These are phyloP conservation scores for Thyatira batis DNA, from an alignment of 2,888 invertebrate genomes.

Conservation along the genomic window DNA sequence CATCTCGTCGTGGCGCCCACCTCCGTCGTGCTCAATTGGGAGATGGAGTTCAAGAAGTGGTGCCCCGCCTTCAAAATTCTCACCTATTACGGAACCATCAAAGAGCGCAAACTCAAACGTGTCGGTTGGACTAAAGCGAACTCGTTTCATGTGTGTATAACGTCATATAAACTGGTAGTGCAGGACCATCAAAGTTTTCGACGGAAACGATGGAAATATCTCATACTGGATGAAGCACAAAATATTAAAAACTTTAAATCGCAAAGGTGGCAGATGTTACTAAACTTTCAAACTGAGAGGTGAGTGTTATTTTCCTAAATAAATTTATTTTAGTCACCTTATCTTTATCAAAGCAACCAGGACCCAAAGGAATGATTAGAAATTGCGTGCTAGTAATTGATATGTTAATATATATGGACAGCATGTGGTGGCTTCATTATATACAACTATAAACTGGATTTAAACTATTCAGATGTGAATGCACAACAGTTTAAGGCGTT, in stretches of 20 bases:
- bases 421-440: too few relatives aligned
- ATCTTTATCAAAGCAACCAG: too few relatives aligned
- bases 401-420: too few relatives aligned
- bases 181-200: constrained; percentile 99
- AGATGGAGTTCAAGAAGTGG: constrained; percentile 99
- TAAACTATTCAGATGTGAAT: too few relatives aligned
- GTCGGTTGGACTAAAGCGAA: constrained; percentile 99
- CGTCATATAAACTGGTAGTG: constrained; percentile 98
- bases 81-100: constrained; percentile 98
- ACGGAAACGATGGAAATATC: constrained; percentile 98
- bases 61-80: constrained; percentile 99
- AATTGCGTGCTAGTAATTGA: too few relatives aligned
- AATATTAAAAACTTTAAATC: constrained; percentile 99
- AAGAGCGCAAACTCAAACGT: constrained; percentile 95
- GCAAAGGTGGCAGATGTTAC: constrained; percentile 97
- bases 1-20: constrained; percentile 99
- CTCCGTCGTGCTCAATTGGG: constrained; percentile 99
- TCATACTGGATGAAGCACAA: constrained; percentile 99
- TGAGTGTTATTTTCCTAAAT: constrained; percentile 57
- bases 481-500: too few relatives aligned
- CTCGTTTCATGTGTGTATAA: constrained; percentile 98
- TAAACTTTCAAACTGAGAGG: constrained; percentile 97
- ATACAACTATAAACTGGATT: too few relatives aligned
- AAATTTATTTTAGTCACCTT: background rate
- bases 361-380: too few relatives aligned